A percentile compares a stretch with the other conserved stretches of the same genome.
These are phyloP conservation scores for Macrophya alboannulata DNA, from an alignment of 2,888 invertebrate genomes.

Conservation along the genomic window DNA sequence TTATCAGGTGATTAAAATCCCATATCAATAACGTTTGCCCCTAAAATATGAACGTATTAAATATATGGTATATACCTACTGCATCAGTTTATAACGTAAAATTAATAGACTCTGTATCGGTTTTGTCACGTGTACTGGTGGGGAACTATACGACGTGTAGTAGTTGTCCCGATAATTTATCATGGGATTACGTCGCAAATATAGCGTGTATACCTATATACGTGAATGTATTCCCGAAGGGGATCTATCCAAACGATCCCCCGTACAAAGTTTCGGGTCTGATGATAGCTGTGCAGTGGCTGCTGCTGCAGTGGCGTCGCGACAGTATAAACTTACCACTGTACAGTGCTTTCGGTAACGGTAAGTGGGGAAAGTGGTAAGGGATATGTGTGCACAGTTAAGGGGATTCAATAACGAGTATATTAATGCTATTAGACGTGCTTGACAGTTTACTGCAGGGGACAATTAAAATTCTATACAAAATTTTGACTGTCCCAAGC, in stretches of 20 bases:
- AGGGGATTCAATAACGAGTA: conserved; percentile 54
- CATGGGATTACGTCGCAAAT: conserved; percentile 79
- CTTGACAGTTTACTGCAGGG: conserved; percentile 3
- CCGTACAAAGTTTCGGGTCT: conserved; percentile 12
- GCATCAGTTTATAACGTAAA: conserved; percentile 77
- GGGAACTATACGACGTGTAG: conserved; percentile 19
- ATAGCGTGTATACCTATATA: conserved; percentile 67
- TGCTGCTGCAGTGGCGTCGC: conserved; percentile 3
- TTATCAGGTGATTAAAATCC: background rate
- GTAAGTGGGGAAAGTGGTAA: background rate
- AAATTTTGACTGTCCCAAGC: too few relatives aligned
- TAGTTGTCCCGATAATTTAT: conserved; percentile 76
- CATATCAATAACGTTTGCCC: background rate
- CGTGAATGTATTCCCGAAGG: conserved; percentile 30
- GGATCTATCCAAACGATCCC: conserved; percentile 41
- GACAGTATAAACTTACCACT: background rate
- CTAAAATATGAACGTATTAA: background rate
- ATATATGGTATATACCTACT: too few relatives aligned
- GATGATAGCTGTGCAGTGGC: background rate
- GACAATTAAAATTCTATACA: background rate
- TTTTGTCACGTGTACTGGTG: conserved; percentile 69
- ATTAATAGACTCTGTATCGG: conserved; percentile 77
- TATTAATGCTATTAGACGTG: conserved; percentile 41
- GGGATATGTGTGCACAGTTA: conserved; percentile 23
- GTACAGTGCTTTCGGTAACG: background rate